These are phyloP conservation scores for Idaea aversata DNA, from an alignment of 2,888 invertebrate species.

Conservation along the genomic window DNA sequence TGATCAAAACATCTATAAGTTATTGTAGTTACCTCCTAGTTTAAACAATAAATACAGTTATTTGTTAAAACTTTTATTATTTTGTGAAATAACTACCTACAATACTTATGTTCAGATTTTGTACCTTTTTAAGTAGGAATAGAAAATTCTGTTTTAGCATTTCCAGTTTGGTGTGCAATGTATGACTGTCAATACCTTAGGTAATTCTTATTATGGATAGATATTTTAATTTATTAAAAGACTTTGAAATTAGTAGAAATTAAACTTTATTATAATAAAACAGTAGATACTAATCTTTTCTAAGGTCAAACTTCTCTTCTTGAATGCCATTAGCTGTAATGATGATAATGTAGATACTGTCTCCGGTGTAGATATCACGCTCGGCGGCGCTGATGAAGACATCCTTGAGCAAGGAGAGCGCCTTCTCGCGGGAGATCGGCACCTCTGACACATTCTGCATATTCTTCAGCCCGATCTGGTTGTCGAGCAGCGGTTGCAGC, in stretches of 20 bases:
- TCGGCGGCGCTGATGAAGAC: constrained; percentile 99
- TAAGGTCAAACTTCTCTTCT: constrained; percentile 87
- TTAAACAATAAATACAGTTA: constrained; percentile 65
- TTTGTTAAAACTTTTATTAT: constrained; percentile 49
- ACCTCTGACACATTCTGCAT: constrained; percentile 84
- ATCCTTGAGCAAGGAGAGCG: constrained; percentile 93
- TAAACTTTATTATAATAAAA: constrained; percentile 35
- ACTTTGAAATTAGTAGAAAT: constrained; percentile 16
- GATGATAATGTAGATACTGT: constrained; percentile 90
- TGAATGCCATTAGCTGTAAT: constrained; percentile 93
- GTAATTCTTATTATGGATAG: background rate
- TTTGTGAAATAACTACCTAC: constrained; percentile 15
- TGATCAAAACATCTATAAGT: constrained; percentile 65
- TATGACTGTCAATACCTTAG: background rate
- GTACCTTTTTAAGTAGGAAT: too few species aligned
- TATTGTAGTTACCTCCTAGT: constrained; percentile 52
- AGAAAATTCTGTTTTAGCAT: background rate
- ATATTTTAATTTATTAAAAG: constrained; percentile 12
- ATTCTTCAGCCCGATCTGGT: constrained; percentile 96
- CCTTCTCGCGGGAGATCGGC: constrained; percentile 88
- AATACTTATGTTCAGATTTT: too few species aligned
- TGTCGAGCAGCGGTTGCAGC: constrained; percentile 97
- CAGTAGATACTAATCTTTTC: constrained; percentile 87
- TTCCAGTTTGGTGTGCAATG: background rate
- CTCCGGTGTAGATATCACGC: constrained; percentile 98